Evolutionary conservation across 1,140 invertebrate species (phyloP), one percentile per base, ranked within the genome.

Genomic region (Megalonaias nervosa): DNA sequence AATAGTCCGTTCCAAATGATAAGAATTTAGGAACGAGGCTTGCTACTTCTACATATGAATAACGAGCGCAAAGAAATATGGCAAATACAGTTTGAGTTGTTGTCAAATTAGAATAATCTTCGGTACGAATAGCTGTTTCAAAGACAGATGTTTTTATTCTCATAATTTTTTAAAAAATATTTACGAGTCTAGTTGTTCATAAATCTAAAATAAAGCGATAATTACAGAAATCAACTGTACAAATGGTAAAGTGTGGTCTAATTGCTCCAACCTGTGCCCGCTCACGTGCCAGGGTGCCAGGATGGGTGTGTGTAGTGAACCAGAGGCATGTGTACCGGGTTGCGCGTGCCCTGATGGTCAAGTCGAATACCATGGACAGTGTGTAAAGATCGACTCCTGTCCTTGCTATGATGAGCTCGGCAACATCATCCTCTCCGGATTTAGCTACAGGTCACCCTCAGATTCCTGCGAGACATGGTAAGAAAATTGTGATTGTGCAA

Each of bases 241-340:
- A 11, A 38, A 59, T 6, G 74, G 74, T 55, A 72, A 71, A 62
- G 74, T 81, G 12, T 81, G 79, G 79, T 71, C 67, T 26, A 61
- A 73, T 17, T 81, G 79, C 65, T 70, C 66, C 19, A 77, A 76
- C 70, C 64, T 73, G 21, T 81, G 79, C 58, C 79, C 79, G n/a
- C 68, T 67, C 59, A 81, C 79, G 12, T 81, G 79, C 66, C 56
- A 77, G 15, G 74, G 74, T n/a, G 21, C 70, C 21, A 56, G 74
- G 58, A 56, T 68, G 12, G 74, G 56, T 5, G 62, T 31, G 31
- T 31, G 31, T 5, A 31, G 31, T 31, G 31, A 31, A 5, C 31
- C 31, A 31, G 31, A 31, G 5, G 31, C 31, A 1, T 31, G 31
- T 31, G 31, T 31, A 31, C 31, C 31, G 31, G 31, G 75, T 56